Conservation (phyloP, 2,888 invertebrate genomes). For the Operophtera brumata region DNA sequence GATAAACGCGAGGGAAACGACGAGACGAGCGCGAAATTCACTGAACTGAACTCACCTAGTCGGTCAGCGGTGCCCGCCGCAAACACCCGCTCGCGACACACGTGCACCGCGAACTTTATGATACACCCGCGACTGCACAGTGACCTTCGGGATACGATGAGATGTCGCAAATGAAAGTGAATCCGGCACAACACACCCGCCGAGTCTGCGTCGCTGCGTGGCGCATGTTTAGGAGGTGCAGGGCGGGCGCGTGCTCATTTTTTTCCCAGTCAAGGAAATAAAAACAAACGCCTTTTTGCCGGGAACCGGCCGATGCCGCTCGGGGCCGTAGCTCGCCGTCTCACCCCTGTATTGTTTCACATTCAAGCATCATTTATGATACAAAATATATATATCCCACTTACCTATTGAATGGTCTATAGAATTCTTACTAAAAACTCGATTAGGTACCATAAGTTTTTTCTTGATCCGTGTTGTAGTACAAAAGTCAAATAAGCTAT, state of each 20-base stretch:
- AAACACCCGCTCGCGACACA: conserved; percentile 61
- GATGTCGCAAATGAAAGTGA: conserved; percentile 81
- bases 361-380: neutral
- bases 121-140: conserved; percentile 59
- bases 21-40: conserved; percentile 66
- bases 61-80: conserved; percentile 72
- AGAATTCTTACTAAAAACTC: neutral
- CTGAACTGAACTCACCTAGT: conserved; percentile 72
- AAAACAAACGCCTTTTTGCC: conserved; percentile 79
- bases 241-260: conserved; percentile 78
- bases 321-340: neutral
- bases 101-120: conserved; percentile 48
- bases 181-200: conserved; percentile 76
- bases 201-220: conserved; percentile 80
- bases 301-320: conserved; percentile 55
- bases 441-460: neutral
- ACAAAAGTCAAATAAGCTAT: neutral
- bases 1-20: conserved; percentile 69
- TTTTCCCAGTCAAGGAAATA: conserved; percentile 78
- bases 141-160: conserved; percentile 79
- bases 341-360: neutral
- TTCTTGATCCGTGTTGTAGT: neutral
- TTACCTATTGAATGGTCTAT: neutral
- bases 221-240: conserved; percentile 81
- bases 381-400: neutral